Conservation (phyloP, 1,140 invertebrate genomes). For the Pseudachorutes palmiensis region DNA sequence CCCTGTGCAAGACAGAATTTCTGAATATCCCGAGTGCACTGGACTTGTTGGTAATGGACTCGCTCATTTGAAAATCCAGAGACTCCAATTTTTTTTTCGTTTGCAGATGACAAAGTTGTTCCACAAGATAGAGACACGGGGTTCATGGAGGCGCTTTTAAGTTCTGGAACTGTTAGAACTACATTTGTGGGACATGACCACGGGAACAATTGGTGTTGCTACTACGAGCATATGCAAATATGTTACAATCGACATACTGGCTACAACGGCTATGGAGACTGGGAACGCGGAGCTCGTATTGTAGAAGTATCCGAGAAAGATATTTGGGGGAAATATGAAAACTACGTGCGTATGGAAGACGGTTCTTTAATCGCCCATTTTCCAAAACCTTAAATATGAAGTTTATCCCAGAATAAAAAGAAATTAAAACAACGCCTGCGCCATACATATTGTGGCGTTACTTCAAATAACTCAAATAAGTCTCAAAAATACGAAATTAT, state of each 20-base stretch:
- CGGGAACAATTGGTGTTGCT: constrained; percentile 14
- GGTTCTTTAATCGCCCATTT: not conserved
- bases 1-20: constrained; percentile 11
- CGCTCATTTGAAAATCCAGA: not conserved
- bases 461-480: no score
- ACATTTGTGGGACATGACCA: not conserved
- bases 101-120: constrained; percentile 17
- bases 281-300: constrained; percentile 12
- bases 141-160: constrained; percentile 11
- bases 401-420: no score
- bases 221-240: constrained; percentile 8
- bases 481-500: no score
- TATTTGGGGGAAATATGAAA: not conserved
- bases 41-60: constrained; percentile 16
- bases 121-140: constrained; percentile 16
- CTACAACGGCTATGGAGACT: constrained; percentile 13
- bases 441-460: no score
- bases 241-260: constrained; percentile 20
- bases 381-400: constrained; percentile 1
- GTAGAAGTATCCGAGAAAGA: not conserved
- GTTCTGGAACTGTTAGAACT: constrained; percentile 12
- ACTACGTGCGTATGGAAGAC: constrained; percentile 5
- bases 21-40: constrained; percentile 5
- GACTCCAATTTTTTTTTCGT: not conserved
- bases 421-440: no score